phyloP scores from a whole-genome alignment of 2,797 vertebrate species.

The Coluber constrictor region DNA sequence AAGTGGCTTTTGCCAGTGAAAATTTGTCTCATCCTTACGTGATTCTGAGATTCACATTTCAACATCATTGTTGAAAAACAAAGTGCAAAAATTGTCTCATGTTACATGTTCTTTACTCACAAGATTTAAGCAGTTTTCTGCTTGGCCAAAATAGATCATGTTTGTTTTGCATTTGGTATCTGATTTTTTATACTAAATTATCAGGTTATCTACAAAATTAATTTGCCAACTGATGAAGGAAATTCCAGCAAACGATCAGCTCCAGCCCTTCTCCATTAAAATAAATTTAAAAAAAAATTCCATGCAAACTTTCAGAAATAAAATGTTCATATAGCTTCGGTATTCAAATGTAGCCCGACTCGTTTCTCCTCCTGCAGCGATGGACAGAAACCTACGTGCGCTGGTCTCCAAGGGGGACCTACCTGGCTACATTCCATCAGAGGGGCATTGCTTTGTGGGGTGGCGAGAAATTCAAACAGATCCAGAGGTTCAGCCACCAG shows the following conservation, averaged over 20 bases:
- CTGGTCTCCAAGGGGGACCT: conserved; percentile 96
- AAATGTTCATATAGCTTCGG: background rate
- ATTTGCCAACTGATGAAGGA: background rate
- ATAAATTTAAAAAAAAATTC: too few relatives aligned
- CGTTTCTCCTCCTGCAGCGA: conserved; percentile 70
- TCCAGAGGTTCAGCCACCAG: conserved; percentile 95
- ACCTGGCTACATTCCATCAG: conserved; percentile 95
- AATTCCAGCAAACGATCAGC: background rate
- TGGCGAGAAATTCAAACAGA: conserved; percentile 98
- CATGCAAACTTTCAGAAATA: background rate
- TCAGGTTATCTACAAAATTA: background rate
- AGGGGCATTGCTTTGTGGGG: conserved; percentile 96
- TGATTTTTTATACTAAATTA: background rate
- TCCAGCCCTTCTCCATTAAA: background rate
- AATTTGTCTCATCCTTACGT: background rate
- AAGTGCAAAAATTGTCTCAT: background rate
- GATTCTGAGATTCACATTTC: background rate
- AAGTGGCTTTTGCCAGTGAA: background rate
- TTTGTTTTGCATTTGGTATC: background rate
- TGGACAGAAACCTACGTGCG: conserved; percentile 98
- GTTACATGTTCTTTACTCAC: background rate
- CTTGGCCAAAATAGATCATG: background rate
- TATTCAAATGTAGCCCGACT: background rate
- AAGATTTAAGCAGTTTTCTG: background rate
- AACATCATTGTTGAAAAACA: background rate